These are phyloP conservation scores for Microctonus brassicae DNA, from an alignment of 2,888 invertebrate genomes.

Conservation along the genomic window DNA sequence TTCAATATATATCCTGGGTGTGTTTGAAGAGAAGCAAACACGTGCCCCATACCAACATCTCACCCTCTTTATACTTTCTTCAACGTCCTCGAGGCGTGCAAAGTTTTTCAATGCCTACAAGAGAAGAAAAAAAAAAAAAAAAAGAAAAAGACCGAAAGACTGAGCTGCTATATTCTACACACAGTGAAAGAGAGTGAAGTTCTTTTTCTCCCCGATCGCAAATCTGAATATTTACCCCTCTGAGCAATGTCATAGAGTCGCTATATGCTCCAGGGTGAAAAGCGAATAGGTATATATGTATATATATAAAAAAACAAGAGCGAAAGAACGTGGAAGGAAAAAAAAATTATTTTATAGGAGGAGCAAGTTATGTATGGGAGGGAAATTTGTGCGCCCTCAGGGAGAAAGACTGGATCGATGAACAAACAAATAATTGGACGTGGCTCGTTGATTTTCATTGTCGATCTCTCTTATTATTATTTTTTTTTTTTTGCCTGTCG, in stretches of 20 bases:
- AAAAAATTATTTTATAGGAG: background rate
- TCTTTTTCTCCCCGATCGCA: constrained; percentile 27
- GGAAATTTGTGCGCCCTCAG: constrained; percentile 18
- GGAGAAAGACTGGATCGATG: constrained; percentile 4
- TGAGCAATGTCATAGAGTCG: constrained; percentile 23
- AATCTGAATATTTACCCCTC: constrained; percentile 39
- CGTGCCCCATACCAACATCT: constrained; percentile 13
- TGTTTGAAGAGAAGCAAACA: constrained; percentile 31
- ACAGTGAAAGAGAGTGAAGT: background rate
- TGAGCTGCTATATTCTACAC: background rate
- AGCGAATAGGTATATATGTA: background rate
- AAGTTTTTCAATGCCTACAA: constrained; percentile 39
- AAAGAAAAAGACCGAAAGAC: background rate
- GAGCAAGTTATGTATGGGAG: constrained; percentile 8
- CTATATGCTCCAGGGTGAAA: constrained; percentile 16
- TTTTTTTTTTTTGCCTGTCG: background rate
- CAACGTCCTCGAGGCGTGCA: constrained; percentile 31
- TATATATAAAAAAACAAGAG: constrained; percentile 1
- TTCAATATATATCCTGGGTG: constrained; percentile 21
- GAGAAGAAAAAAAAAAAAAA: background rate
- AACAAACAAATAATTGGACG: constrained; percentile 37
- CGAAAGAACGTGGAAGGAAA: background rate
- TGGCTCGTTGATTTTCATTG: constrained; percentile 37
- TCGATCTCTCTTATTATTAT: background rate
- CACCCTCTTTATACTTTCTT: constrained; percentile 13